phyloP scores from a whole-genome alignment of 2,797 vertebrate species.

The Cheirogaleus major region DNA sequence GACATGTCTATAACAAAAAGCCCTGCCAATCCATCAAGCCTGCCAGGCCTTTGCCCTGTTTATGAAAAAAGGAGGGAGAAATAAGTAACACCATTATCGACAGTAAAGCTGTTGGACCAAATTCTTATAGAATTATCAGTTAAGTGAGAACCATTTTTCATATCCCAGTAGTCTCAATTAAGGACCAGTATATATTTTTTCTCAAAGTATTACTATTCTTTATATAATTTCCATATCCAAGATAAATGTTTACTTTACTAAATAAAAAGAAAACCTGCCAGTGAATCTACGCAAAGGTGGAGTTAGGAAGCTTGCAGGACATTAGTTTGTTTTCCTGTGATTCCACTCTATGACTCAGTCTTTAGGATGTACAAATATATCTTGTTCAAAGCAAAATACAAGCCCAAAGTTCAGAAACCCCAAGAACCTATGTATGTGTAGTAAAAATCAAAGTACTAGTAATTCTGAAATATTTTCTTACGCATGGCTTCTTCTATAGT shows the following conservation, averaged over 20 bases:
- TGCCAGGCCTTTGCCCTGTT: neutral
- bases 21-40: neutral
- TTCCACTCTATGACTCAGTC: neutral
- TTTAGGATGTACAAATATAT: neutral
- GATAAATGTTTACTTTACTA: neutral
- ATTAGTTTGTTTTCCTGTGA: neutral
- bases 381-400: neutral
- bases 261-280: neutral
- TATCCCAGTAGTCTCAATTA: neutral
- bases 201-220: neutral
- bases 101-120: neutral
- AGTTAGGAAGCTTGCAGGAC: neutral
- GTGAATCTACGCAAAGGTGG: neutral
- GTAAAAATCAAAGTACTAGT: neutral
- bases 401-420: neutral
- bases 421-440: neutral
- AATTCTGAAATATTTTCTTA: neutral
- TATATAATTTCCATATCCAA: neutral
- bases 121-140: neutral
- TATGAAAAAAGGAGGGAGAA: neutral
- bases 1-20: neutral
- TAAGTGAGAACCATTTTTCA: neutral
- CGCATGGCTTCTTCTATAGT: fast-evolving
- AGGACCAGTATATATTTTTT: neutral
- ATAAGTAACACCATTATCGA: neutral